Conservation (phyloP, 1,140 invertebrate genomes). For the Trachymyrmex septentrionalis region DNA sequence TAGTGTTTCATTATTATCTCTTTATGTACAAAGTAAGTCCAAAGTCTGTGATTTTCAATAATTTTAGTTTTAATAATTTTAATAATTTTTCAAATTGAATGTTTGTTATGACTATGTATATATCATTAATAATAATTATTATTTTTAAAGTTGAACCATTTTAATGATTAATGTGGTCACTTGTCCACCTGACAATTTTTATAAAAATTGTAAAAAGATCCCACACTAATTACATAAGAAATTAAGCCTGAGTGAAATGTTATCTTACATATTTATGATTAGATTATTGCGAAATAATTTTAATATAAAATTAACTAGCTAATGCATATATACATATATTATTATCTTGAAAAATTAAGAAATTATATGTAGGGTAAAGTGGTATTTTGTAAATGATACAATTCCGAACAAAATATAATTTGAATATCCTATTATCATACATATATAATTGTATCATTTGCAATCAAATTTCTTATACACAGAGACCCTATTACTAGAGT, state of each 20-base stretch:
- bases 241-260: too few species aligned
- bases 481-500: too few species aligned
- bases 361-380: not conserved
- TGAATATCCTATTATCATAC: too few species aligned
- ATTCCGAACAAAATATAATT: too few species aligned
- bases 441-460: not conserved
- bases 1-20: not conserved
- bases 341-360: not conserved
- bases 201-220: not conserved
- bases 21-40: slow-evolving; percentile 2
- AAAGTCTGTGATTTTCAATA: not conserved
- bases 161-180: not conserved
- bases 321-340: not conserved
- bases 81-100: not conserved
- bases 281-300: not conserved
- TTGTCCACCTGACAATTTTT: not conserved
- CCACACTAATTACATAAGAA: too few species aligned
- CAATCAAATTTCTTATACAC: too few species aligned
- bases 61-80: slow-evolving; percentile 18
- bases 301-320: not conserved
- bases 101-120: not conserved
- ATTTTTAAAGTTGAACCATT: not conserved
- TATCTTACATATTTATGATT: not conserved
- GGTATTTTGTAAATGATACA: too few species aligned
- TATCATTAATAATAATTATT: not conserved